Conservation (phyloP, 1,140 invertebrate genomes). For the Conopomorpha cramerella region DNA sequence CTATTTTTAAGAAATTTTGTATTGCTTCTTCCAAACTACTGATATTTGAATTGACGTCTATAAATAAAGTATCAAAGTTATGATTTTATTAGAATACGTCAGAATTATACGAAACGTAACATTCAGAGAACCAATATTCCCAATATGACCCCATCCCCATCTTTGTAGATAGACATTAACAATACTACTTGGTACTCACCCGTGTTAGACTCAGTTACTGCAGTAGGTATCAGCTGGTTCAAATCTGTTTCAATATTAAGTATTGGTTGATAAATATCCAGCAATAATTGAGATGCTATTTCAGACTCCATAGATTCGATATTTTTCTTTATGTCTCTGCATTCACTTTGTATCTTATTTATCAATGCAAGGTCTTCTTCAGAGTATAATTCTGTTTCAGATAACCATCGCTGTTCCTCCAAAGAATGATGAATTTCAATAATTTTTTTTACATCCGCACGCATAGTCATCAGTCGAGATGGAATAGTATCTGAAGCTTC, state of each 20-base stretch:
- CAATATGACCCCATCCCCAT: no score
- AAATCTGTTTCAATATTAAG: conserved; percentile 21
- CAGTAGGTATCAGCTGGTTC: no score
- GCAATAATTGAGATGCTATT: conserved; percentile 6
- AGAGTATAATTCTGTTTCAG: conserved; percentile 8
- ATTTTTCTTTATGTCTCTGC: conserved; percentile 21
- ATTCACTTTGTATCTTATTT: conserved; percentile 21
- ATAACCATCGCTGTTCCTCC: conserved; percentile 13
- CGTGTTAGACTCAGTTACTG: no score
- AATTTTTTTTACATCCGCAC: conserved; percentile 17
- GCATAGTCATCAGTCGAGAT: no score
- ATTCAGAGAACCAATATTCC: no score
- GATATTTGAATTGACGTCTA: conserved; percentile 23
- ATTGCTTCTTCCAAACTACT: conserved; percentile 15
- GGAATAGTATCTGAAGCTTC: no score
- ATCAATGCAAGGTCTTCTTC: conserved; percentile 19
- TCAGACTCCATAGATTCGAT: conserved; percentile 14
- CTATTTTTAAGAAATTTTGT: conserved; percentile 10
- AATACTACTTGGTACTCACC: no score
- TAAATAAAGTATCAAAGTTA: conserved; percentile 9
- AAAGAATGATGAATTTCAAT: conserved; percentile 20
- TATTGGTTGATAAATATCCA: conserved; percentile 15
- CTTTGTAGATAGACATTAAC: conserved; percentile 10
- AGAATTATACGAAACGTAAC: no score
- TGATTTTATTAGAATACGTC: no score